These are phyloP conservation scores for Phaedon cochleariae DNA, from an alignment of 2,888 invertebrate species.

Conservation along the genomic window DNA sequence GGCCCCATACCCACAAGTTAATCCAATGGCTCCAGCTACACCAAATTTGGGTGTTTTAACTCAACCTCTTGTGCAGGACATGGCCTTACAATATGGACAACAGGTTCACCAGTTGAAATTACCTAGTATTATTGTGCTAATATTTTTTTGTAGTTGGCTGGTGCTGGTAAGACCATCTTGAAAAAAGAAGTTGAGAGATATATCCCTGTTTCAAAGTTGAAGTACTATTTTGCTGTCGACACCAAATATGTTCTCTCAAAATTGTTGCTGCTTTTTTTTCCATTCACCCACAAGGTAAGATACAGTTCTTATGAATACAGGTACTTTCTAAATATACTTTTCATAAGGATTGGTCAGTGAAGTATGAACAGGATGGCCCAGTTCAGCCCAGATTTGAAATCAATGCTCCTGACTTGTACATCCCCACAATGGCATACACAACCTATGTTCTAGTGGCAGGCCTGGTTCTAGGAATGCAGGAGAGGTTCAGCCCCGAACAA, in stretches of 20 bases:
- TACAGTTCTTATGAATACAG: not conserved
- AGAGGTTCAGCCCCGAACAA: constrained; percentile 92
- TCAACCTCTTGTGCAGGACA: constrained; percentile 76
- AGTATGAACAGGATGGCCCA: constrained; percentile 89
- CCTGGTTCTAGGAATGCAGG: constrained; percentile 80
- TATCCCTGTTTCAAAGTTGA: constrained; percentile 87
- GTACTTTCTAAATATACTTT: not conserved
- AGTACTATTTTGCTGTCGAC: constrained; percentile 99
- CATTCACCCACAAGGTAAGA: constrained; percentile 90
- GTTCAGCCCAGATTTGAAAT: constrained; percentile 95
- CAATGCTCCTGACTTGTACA: constrained; percentile 97
- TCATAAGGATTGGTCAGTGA: constrained; percentile 93
- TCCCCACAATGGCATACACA: constrained; percentile 95
- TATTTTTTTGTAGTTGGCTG: constrained; percentile 56
- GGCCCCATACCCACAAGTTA: constrained; percentile 31
- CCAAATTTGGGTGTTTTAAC: constrained; percentile 61
- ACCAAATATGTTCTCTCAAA: constrained; percentile 94
- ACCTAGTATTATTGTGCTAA: constrained; percentile 3
- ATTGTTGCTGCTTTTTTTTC: constrained; percentile 88
- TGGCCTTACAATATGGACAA: constrained; percentile 94
- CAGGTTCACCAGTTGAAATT: constrained; percentile 63
- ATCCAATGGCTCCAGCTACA: constrained; percentile 20
- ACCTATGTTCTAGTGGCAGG: constrained; percentile 97
- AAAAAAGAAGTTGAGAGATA: constrained; percentile 81
- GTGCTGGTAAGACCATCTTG: constrained; percentile 58